Conservation (phyloP, 1,140 invertebrate species). For the Radopholus similis region DNA sequence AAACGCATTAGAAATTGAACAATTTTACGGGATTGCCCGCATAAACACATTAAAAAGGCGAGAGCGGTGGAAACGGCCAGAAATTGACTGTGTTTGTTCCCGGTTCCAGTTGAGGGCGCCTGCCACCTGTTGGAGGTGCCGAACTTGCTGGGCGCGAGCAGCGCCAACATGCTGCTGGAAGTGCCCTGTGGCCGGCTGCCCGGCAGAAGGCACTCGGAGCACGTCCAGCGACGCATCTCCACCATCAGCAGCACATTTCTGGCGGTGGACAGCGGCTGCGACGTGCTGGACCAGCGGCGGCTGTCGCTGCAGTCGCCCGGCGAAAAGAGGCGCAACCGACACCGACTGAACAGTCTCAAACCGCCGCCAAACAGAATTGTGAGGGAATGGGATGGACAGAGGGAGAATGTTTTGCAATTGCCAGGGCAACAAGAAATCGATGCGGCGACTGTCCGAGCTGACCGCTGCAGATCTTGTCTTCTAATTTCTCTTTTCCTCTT, state of each 20-base stretch:
- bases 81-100: too few species aligned
- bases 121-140: constrained; percentile 30
- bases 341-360: not conserved
- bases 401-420: not conserved
- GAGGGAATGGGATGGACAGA: constrained; percentile 44
- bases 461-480: too few species aligned
- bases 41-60: too few species aligned
- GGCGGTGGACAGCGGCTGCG: not conserved
- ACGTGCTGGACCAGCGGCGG: not conserved
- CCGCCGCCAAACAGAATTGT: constrained; percentile 36
- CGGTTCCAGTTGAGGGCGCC: too few species aligned
- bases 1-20: too few species aligned
- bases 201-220: not conserved
- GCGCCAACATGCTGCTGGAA: too few species aligned
- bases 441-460: constrained; percentile 58
- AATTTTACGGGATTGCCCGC: too few species aligned
- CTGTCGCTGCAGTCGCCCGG: constrained; percentile 2
- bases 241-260: not conserved
- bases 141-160: too few species aligned
- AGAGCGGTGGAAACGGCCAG: not conserved
- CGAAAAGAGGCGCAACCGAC: not conserved
- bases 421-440: constrained; percentile 29
- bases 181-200: constrained; percentile 33
- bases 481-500: too few species aligned
- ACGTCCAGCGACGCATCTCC: not conserved